phyloP scores from a whole-genome alignment of 1,140 invertebrate genomes.

The Melanaphis sacchari region DNA sequence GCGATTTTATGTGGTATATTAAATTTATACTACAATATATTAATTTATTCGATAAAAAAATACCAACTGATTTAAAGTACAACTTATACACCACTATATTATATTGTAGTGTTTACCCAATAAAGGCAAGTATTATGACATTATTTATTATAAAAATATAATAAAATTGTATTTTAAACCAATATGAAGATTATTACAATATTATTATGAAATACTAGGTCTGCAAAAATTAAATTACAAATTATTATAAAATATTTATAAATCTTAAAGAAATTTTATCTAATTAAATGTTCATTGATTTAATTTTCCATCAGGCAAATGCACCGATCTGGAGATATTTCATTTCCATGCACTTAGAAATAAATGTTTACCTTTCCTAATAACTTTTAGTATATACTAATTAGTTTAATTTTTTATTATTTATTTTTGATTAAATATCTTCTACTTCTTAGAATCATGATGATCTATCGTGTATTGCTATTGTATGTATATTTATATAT shows the following conservation, averaged over 20 bases:
- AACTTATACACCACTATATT: background rate
- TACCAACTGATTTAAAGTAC: background rate
- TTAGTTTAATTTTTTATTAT: background rate
- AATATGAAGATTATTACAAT: background rate
- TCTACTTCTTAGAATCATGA: background rate
- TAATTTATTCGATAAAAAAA: background rate
- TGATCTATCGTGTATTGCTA: too few relatives aligned
- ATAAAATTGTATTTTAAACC: background rate
- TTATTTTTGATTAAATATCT: background rate
- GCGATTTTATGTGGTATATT: background rate
- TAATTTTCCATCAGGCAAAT: background rate
- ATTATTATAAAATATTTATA: too few relatives aligned
- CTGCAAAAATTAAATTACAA: too few relatives aligned
- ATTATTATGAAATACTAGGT: too few relatives aligned
- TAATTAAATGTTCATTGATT: background rate
- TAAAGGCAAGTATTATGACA: background rate
- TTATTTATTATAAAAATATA: background rate
- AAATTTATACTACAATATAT: background rate
- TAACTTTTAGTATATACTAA: background rate
- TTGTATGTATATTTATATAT: too few relatives aligned
- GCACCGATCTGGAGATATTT: background rate
- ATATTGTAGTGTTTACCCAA: background rate
- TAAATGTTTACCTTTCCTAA: background rate
- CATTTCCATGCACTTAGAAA: background rate
- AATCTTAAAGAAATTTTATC: background rate